Evolutionary conservation across 1,140 invertebrate species (phyloP).

Genomic region (Euura saliciscinereae): DNA sequence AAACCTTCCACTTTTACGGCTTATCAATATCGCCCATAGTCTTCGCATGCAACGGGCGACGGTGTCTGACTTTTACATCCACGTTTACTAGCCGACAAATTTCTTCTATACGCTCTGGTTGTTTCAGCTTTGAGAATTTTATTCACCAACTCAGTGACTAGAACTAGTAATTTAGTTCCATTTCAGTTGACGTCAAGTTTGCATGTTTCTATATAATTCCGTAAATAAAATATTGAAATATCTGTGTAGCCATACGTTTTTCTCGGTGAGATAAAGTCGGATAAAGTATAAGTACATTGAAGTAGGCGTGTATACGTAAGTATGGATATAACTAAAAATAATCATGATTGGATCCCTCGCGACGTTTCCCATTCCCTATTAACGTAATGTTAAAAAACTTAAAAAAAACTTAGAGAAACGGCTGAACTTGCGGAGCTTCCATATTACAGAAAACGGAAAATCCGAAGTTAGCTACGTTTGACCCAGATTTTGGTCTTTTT

Average conservation of each 20-base stretch:
- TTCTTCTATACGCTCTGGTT: not conserved
- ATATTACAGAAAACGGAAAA: not conserved
- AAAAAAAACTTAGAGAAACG: no score
- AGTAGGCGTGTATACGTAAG: no score
- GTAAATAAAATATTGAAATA: no score
- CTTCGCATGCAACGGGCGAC: not conserved
- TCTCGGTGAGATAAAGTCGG: no score
- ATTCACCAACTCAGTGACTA: not conserved
- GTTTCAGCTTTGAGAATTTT: not conserved
- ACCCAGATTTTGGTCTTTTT: not conserved
- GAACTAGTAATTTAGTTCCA: not conserved
- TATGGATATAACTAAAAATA: no score
- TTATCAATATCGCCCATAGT: no score
- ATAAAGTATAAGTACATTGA: no score
- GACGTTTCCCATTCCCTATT: no score
- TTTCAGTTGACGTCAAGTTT: not conserved
- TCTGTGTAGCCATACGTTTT: no score
- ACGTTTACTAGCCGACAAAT: not conserved
- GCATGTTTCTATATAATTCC: not conserved
- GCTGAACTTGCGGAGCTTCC: not conserved
- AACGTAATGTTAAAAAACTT: no score
- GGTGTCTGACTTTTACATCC: conserved; percentile 4
- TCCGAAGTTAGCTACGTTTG: not conserved
- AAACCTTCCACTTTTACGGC: no score
- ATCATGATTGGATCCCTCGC: no score